These are phyloP conservation scores for Galerucella nymphaeae DNA, from an alignment of 2,888 invertebrate species.

Conservation along the genomic window DNA sequence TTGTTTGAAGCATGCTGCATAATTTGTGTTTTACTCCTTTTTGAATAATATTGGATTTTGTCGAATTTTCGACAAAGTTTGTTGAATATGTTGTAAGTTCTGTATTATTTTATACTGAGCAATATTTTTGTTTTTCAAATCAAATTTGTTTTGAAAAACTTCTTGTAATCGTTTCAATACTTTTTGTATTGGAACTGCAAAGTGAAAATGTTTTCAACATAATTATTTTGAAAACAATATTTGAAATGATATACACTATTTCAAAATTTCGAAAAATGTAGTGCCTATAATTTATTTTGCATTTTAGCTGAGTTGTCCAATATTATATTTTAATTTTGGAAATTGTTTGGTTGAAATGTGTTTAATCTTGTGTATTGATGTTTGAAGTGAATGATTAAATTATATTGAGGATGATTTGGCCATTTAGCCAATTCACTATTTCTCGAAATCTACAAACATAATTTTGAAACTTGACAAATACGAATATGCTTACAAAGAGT, in stretches of 20 bases:
- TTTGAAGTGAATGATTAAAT: not conserved
- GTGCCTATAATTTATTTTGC: not conserved
- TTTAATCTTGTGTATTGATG: no score
- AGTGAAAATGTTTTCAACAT: not conserved
- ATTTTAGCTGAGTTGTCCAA: not conserved
- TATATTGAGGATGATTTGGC: not conserved
- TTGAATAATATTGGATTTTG: slow-evolving; percentile 28
- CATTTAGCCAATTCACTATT: not conserved
- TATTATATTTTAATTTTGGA: slow-evolving; percentile 13
- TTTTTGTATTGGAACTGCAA: slow-evolving; percentile 5
- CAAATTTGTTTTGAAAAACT: slow-evolving; percentile 33
- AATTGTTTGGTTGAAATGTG: no score
- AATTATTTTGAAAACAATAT: slow-evolving; percentile 21
- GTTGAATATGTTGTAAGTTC: slow-evolving; percentile 1
- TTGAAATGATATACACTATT: not conserved
- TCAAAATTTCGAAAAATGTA: slow-evolving; percentile 9
- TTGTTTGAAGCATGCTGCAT: slow-evolving; percentile 36
- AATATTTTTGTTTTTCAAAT: slow-evolving; percentile 29
- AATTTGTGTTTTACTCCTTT: slow-evolving; percentile 23
- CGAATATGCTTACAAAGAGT: no score
- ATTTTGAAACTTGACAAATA: not conserved
- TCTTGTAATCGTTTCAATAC: not conserved
- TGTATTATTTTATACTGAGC: slow-evolving; percentile 13
- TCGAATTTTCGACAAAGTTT: slow-evolving; percentile 37
- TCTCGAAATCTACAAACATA: not conserved